phyloP scores from a whole-genome alignment of 2,113 vertebrate species.

The Hippocampus barbouri region DNA sequence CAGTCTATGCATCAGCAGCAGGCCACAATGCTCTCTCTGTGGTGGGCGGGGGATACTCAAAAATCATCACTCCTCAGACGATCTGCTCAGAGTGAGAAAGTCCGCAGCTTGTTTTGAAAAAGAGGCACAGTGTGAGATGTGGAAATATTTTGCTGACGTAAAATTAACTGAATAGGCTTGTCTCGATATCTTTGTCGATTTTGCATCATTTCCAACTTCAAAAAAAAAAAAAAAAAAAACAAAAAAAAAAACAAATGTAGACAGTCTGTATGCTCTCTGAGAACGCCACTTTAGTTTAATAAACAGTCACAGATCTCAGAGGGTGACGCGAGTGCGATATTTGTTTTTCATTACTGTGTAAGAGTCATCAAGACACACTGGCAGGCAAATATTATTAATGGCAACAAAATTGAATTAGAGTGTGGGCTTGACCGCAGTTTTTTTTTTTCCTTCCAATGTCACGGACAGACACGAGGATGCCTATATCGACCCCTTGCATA shows the following conservation, averaged over 20 bases:
- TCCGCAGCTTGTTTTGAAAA: neutral
- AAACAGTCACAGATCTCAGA: slow-evolving; percentile 42
- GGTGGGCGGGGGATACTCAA: neutral
- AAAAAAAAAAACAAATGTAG: slow-evolving; percentile 28
- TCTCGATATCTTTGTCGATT: neutral
- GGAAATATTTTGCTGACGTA: neutral
- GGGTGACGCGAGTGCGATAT: slow-evolving; percentile 31
- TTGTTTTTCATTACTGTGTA: slow-evolving; percentile 58
- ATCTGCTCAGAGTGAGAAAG: too few species aligned
- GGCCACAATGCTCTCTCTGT: neutral
- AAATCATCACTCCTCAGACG: too few species aligned
- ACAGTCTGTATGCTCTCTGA: slow-evolving; percentile 20
- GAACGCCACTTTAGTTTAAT: slow-evolving; percentile 21
- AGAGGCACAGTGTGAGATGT: neutral
- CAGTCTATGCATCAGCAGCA: neutral
- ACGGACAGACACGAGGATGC: slow-evolving; percentile 55
- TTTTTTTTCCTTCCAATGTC: slow-evolving; percentile 56
- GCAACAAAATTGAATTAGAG: slow-evolving; percentile 68
- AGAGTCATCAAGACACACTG: slow-evolving; percentile 52
- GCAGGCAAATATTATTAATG: slow-evolving; percentile 62
- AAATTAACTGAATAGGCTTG: neutral
- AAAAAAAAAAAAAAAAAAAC: neutral
- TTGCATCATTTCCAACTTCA: slow-evolving; percentile 10
- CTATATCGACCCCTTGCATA: slow-evolving; percentile 46
- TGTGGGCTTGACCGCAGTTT: slow-evolving; percentile 64